Base-by-base conservation (phyloP, 1,140 invertebrate genomes). In the Oscheius sp. region DNA sequence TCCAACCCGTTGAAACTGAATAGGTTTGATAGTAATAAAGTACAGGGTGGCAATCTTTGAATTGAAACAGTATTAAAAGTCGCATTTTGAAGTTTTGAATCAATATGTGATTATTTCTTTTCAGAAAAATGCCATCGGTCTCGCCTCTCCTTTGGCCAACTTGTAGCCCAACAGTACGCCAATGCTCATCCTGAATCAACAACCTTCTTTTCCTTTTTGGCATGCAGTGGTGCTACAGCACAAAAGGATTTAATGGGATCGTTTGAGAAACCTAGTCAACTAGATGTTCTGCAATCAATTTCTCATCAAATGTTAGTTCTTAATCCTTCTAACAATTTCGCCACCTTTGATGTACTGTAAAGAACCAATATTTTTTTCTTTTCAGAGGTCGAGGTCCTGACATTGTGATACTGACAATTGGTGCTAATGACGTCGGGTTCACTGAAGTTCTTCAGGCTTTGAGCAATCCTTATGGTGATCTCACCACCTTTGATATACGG, bases 381-480 rank as follows among this genome's bases (percentile, higher is more conserved):
- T 63, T 35, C 36, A 65, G 63, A 38, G 31, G 31, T 38, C 32
- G n/a, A 20, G 63, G 63, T 23, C 70, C 70, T 0, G 46, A 73
- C 23, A 18, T 63, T 0, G 38, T 73, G 20, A 34, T 73, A 23
- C 34, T 73, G 23, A 64, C 70, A 1, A 42, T 73, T n/a, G 70
- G 70, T 1, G 70, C 59, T 2, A 73, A 73, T 66, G 70, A 73
- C 62, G 58, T 73, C 10, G 70, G 70, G 13, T 73, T 64, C 35
- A 23, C 42, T 0, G 70, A 73, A 18, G 35, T 73, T 1, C 62
- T 73, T n/a, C 45, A 65, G 55, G 23, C 35, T 3, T 31, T 63
- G 34, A 15, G 31, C n/a, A 20, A 65, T 20, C 13, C n/a, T 45
- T 65, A 13, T 38, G n/a, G 15, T 1, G n/a, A 13, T 45, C 26